Evolutionary conservation across 2,888 invertebrate genomes (phyloP), one percentile per base, ranked within the genome.

Genomic region (Meiosimyza platycephala): DNA sequence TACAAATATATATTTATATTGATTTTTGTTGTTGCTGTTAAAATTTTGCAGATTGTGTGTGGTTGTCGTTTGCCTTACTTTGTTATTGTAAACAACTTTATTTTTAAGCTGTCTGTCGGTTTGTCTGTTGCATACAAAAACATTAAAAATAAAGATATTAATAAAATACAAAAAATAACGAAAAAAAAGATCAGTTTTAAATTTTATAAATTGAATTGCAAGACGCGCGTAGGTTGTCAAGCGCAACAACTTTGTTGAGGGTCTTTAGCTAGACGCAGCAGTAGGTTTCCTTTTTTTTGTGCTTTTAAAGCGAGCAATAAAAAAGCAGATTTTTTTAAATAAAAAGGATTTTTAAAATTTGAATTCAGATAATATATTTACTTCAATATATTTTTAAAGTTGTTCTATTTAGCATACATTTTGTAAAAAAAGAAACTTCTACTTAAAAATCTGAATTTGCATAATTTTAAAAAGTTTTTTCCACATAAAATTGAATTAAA

Each of bases 191-290:
- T n/a, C n/a, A 40, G 6, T 40, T 40, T 40, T 9, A 62, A 62
- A 6, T 16, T 57, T 59, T 48, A 9, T 40, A 9, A 40, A 40
- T 40, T 40, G 40, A 40, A 40, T 40, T 40, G 40, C 40, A 40
- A 68, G 50, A 50, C 50, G 22, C 50, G 68, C 28, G 68, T 68
- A 68, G 68, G 68, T 48, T 59, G n/a, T 47, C 68, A 48, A 48
- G 57, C 57, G 22, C 57, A 57, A 48, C 57, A 59, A 68, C 57
- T 47, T 22, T 47, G 67, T 28, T 67, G 67, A 67, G 67, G 40
- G 67, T 48, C 54, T 67, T 47, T 65, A 1, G 6, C 40, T 7
- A 40, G 40, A 40, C 40, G 40, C 40, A 40, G 40, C 40, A 40
- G 40, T 9, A 9, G 40, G 40, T 9, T 40, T 40, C 9, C 6